Evolutionary conservation across 2,797 vertebrate species (phyloP), one percentile per base, ranked within the genome.

Genomic region (Phylloscopus collybita): DNA sequence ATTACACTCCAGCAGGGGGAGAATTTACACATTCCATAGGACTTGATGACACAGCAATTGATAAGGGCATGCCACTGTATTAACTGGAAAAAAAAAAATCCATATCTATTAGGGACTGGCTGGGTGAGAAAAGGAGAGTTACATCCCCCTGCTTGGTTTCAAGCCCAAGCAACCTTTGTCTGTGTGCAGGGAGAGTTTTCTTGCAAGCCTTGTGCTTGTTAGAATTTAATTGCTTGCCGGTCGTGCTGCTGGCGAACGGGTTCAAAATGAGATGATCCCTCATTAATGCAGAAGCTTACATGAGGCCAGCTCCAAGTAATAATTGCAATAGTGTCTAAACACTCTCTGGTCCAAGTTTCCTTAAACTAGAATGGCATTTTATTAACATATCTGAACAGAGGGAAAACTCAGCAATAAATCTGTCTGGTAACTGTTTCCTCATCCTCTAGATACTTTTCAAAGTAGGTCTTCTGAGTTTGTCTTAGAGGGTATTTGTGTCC

Each of bases 211-310:
- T 50, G 42, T 62, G 49, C 72, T 80, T 69, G 67, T 87, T 93
- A 80, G 86, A 73, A 47, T 93, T 92, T 94, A 96, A 83, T 88
- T 89, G 84, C 81, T 92, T 86, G 65, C 79, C 65, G 86, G 65
- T 83, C 1, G 2, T 89, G 86, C 89, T 89, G 72, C 84, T 85
- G 91, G 79, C 1, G 0, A 80, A 75, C 69, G 60, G 91, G 81
- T 91, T 75, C 61, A 92, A 94, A 95, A 22, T 87, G 74, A 92
- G 65, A 87, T 82, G 84, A 96, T 92, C 72, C 72, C 83, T 95
- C 86, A 61, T 87, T 87, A 94, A 83, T 87, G 78, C 75, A 92
- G 65, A 75, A 83, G 73, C 65, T 93, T 87, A 83, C 26, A 32
- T 7, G 61, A 94, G 65, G 71, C 50, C 89, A 83, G 50, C 30